Percentiles rank a stretch among this genome's conserved stretches.
These are phyloP conservation scores for Elgonia sp. DNA, from an alignment of 2,888 invertebrate species.

Conservation along the genomic window DNA sequence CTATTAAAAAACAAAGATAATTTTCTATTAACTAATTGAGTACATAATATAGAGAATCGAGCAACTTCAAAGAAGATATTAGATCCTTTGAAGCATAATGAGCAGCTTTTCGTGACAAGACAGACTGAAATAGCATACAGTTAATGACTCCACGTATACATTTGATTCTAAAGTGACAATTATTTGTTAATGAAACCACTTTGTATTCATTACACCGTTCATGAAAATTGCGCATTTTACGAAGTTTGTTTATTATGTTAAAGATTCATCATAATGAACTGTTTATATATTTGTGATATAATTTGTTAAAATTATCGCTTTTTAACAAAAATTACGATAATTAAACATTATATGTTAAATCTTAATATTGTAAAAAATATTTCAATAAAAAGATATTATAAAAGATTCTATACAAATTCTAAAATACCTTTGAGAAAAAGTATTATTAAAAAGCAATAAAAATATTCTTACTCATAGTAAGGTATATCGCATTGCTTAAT, in stretches of 20 bases:
- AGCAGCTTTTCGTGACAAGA: slow-evolving; percentile 1
- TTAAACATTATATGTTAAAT: neutral
- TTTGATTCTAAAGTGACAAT: slow-evolving; percentile 8
- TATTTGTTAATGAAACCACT: neutral
- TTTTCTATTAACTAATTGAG: too few relatives aligned
- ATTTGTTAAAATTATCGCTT: neutral
- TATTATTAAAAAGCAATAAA: neutral
- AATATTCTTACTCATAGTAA: neutral
- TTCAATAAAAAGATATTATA: too few relatives aligned
- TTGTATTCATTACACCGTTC: neutral
- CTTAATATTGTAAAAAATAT: neutral
- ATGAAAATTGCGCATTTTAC: neutral
- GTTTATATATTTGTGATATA: too few relatives aligned
- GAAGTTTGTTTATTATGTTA: neutral
- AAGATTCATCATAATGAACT: neutral
- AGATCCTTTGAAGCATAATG: slow-evolving; percentile 52
- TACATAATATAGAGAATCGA: neutral
- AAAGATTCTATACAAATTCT: too few relatives aligned
- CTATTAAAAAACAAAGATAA: too few relatives aligned
- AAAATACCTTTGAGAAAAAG: too few relatives aligned
- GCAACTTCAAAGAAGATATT: slow-evolving; percentile 16
- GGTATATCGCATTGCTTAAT: neutral
- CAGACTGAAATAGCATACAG: slow-evolving; percentile 7
- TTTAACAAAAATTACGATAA: neutral
- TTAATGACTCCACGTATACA: slow-evolving; percentile 19